Conservation (phyloP, 1,140 invertebrate species). For the Hycleus cichorii region DNA sequence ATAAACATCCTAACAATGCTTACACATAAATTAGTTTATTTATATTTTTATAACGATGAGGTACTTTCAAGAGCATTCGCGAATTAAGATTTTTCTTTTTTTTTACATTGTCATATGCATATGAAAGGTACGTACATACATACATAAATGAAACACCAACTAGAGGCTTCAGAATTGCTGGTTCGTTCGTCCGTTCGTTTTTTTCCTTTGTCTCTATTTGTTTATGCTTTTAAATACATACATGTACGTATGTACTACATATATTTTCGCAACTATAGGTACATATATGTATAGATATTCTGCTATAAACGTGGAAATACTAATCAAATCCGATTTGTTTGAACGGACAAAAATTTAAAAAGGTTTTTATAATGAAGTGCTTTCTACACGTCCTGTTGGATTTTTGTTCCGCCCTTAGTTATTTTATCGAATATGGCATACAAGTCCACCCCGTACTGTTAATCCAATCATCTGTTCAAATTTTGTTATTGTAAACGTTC, state of each 20-base stretch:
- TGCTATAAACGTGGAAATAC: slow-evolving; percentile 19
- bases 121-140: slow-evolving; percentile 13
- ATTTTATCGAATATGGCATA: slow-evolving; percentile 32
- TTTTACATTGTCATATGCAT: slow-evolving; percentile 28
- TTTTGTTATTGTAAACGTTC: slow-evolving; percentile 31
- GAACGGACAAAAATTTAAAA: slow-evolving; percentile 31
- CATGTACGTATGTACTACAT: background rate
- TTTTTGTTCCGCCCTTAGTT: slow-evolving; percentile 29
- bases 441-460: slow-evolving; percentile 25
- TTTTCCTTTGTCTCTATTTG: no score
- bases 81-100: slow-evolving; percentile 24
- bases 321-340: slow-evolving; percentile 36
- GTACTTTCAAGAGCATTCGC: slow-evolving; percentile 21
- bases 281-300: background rate
- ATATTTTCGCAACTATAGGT: background rate
- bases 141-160: slow-evolving; percentile 11
- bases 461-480: slow-evolving; percentile 30
- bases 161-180: no score
- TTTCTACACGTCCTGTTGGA: slow-evolving; percentile 30
- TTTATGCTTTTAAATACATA: background rate
- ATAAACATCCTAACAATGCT: no score
- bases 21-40: no score
- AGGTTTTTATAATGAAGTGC: slow-evolving; percentile 34
- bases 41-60: slow-evolving; percentile 9
- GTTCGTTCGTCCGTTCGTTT: no score